A percentile compares a stretch with the other conserved stretches of the same genome.
Conservation (phyloP, 2,113 vertebrate genomes). For the Pseudorectes ferrugineus region DNA sequence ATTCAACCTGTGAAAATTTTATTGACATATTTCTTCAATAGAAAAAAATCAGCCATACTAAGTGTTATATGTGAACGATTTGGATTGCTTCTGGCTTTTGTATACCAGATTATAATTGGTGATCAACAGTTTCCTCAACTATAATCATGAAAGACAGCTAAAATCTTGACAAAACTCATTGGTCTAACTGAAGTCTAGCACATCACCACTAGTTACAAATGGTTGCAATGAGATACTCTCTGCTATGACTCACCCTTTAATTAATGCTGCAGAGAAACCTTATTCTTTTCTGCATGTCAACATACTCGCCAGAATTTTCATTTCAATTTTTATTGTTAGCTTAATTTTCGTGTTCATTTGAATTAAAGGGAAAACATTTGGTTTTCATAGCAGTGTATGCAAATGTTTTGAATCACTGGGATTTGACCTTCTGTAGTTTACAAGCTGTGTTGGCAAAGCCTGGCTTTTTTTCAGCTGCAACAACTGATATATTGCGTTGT, state of each 20-base stretch:
- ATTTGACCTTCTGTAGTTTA: constrained; percentile 52
- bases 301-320: not conserved
- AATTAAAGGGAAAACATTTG: constrained; percentile 48
- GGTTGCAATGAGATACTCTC: not conserved
- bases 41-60: not conserved
- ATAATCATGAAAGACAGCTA: not conserved
- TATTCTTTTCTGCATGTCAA: not conserved
- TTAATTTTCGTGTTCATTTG: constrained; percentile 27
- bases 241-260: not conserved
- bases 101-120: not conserved
- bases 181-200: not conserved
- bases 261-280: not conserved
- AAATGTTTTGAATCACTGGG: constrained; percentile 50
- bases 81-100: not conserved
- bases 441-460: constrained; percentile 45
- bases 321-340: constrained; percentile 17
- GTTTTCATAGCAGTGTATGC: constrained; percentile 32
- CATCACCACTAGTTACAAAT: not conserved
- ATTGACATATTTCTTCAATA: not conserved
- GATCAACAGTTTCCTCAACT: not conserved
- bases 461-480: constrained; percentile 37
- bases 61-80: not conserved
- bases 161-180: not conserved
- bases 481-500: not conserved
- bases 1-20: not conserved